Evolutionary conservation across 2,888 invertebrate genomes (phyloP).

Genomic region (Balanococcus diminutus): DNA sequence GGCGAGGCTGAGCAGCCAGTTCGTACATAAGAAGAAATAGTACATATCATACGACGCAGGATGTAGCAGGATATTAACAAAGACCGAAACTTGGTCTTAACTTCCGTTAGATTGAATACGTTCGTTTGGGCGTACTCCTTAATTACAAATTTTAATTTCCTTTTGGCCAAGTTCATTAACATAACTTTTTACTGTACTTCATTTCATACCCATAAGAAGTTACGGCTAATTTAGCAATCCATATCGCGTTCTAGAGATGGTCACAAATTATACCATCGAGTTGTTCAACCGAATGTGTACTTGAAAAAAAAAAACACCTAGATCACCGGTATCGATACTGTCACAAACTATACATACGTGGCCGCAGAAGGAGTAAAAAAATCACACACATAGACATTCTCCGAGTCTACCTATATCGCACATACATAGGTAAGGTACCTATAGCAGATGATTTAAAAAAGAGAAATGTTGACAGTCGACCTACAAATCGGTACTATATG

Average conservation of each 20-base stretch:
- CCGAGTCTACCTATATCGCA: background rate
- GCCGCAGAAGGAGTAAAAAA: background rate
- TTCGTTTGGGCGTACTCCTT: conserved; percentile 48
- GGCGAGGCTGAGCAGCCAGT: background rate
- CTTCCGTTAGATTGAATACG: conserved; percentile 42
- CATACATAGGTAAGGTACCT: no score
- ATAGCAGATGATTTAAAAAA: conserved; percentile 27
- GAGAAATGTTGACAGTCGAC: conserved; percentile 47
- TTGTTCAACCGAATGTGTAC: background rate
- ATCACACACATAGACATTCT: background rate
- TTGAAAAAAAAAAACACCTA: background rate
- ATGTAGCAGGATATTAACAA: conserved; percentile 52
- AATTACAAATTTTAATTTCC: conserved; percentile 53
- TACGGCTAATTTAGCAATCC: conserved; percentile 27
- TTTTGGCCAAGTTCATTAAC: conserved; percentile 47
- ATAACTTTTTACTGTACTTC: background rate
- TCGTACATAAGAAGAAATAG: conserved; percentile 3
- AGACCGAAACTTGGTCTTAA: conserved; percentile 49
- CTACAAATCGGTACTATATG: conserved; percentile 47
- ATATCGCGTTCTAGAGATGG: background rate
- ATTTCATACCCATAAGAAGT: background rate
- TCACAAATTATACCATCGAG: background rate
- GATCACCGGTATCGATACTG: conserved; percentile 1
- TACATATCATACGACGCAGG: conserved; percentile 45
- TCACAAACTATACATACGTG: background rate